Conservation (phyloP, 2,888 invertebrate species). For the Tinea semifulvella region DNA sequence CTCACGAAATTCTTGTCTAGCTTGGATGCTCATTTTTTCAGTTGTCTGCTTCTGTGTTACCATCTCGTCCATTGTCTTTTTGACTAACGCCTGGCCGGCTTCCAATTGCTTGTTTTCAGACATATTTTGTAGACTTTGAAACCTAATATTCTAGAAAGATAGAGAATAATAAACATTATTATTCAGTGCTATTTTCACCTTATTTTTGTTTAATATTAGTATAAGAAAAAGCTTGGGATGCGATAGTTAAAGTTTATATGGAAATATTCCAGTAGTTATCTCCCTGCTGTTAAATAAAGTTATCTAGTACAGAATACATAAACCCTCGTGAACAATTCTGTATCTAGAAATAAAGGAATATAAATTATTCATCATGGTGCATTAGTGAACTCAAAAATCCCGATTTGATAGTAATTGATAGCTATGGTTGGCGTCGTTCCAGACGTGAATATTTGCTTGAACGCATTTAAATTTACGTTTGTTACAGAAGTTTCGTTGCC, state of each 20-base stretch:
- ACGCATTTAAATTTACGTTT: constrained; percentile 50
- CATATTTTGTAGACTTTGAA: constrained; percentile 29
- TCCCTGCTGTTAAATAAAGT: too few relatives aligned
- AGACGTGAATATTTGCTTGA: constrained; percentile 36
- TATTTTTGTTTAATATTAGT: too few relatives aligned
- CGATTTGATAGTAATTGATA: constrained; percentile 48
- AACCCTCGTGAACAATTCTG: constrained; percentile 1
- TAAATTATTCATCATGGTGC: constrained; percentile 32
- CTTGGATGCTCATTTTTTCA: constrained; percentile 52
- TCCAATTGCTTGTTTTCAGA: constrained; percentile 48
- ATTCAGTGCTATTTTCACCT: too few relatives aligned
- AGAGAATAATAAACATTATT: constrained; percentile 2
- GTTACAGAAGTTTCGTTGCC: constrained; percentile 33
- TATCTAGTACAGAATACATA: constrained; percentile 5
- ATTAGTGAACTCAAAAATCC: constrained; percentile 35
- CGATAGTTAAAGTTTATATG: too few relatives aligned
- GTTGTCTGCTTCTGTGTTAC: constrained; percentile 49
- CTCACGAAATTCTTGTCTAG: constrained; percentile 59
- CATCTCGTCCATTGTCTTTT: constrained; percentile 56
- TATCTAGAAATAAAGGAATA: constrained; percentile 22
- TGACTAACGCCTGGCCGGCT: constrained; percentile 55
- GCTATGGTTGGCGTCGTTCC: constrained; percentile 41
- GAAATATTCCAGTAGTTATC: too few relatives aligned
- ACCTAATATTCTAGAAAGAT: constrained; percentile 11
- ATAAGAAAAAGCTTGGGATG: too few relatives aligned